Evolutionary conservation across 2,113 vertebrate genomes (phyloP), one percentile per base, ranked within the genome.

Genomic region (Psettodes erumei): DNA sequence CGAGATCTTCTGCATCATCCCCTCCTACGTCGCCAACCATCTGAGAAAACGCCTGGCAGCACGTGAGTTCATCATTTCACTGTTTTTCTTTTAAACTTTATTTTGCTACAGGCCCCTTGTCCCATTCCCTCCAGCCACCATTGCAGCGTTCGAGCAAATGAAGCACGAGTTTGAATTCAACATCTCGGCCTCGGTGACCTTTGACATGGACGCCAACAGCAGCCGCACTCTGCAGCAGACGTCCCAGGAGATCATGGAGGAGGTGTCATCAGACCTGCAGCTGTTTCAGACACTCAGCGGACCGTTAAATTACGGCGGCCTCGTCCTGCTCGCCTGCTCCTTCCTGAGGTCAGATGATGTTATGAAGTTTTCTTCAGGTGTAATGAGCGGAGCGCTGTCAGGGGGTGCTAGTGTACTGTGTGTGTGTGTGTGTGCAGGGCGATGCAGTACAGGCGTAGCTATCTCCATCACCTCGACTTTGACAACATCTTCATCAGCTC

Each of bases 101-200:
- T 1, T 3, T 2, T 30, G 0, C 12, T 8, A 0, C 10, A 19
- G 8, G 5, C 9, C 53, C 23, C 9, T 33, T 66, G 6, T 64
- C 30, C n/a, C n/a, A n/a, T n/a, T 42, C 55, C 47, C 51, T 27
- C 2, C 82, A 98, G 97, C 96, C 1, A 48, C 95, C 1, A 64
- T 79, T 0, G 58, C 81, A 0, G 93, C 88, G 0, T 91, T 99
- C 18, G 53, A 93, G 27, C 90, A 79, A 0, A 69, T 98, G 54
- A 96, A 94, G 0, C 65, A 0, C 0, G 95, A 98, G 89, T 98
- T 99, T 16, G 95, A 96, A 30, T 99, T 98, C 92, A 96, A 96
- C 84, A 66, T 99, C 48, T 91, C 95, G 0, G 85, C 93, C 1
- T 62, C 84, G 0, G 89, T 95, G 43, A 77, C 76, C 50, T 95